phyloP scores from a whole-genome alignment of 2,888 invertebrate genomes.

The Zygogramma bicolorata region DNA sequence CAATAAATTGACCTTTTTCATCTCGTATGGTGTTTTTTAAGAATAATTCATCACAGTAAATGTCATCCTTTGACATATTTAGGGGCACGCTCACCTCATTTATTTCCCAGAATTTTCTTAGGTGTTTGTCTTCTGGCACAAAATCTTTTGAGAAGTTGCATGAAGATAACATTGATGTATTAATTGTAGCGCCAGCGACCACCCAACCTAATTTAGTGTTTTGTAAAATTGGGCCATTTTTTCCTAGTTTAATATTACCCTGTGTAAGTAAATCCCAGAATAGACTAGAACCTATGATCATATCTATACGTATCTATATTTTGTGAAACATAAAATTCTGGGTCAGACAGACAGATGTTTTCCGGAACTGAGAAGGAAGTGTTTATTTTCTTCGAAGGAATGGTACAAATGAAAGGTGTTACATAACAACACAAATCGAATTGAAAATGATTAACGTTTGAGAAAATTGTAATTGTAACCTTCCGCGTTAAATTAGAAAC shows the following conservation, averaged over 20 bases:
- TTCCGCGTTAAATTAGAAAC: conserved; percentile 11
- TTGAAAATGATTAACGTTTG: conserved; percentile 16
- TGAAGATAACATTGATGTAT: not conserved
- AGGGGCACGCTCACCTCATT: conserved; percentile 21
- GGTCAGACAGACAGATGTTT: conserved; percentile 27
- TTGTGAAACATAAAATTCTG: conserved; percentile 21
- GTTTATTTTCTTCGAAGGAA: conserved; percentile 13
- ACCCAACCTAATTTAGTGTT: conserved; percentile 30
- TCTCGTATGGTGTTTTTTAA: conserved; percentile 13
- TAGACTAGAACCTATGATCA: conserved; percentile 32
- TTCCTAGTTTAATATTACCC: conserved; percentile 27
- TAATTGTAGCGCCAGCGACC: conserved; percentile 1
- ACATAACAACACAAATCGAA: conserved; percentile 23
- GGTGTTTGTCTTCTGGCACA: conserved; percentile 29
- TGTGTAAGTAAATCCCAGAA: conserved; percentile 33
- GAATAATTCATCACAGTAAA: conserved; percentile 22
- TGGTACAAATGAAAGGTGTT: conserved; percentile 19
- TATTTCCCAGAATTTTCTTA: conserved; percentile 30
- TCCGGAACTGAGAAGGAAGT: conserved; percentile 14
- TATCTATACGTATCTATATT: conserved; percentile 33
- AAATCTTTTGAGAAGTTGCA: conserved; percentile 26
- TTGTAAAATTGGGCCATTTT: conserved; percentile 24
- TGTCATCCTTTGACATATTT: conserved; percentile 13
- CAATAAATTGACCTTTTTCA: conserved; percentile 25
- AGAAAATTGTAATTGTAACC: not conserved